phyloP scores from a whole-genome alignment of 2,888 invertebrate genomes.

The Deladenus siricidicola region DNA sequence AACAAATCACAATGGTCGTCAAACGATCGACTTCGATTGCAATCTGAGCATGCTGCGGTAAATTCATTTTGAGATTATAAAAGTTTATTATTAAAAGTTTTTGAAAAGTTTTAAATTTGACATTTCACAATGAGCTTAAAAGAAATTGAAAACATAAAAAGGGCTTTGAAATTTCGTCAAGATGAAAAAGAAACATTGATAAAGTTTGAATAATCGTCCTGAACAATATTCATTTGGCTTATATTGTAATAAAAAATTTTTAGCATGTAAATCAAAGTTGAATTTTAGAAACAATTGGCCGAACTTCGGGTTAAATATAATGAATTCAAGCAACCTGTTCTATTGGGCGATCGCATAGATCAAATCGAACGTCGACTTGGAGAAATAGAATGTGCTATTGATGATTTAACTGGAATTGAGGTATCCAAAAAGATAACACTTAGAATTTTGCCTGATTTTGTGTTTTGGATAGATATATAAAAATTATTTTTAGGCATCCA shows the following conservation, averaged over 20 bases:
- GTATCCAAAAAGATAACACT: not conserved
- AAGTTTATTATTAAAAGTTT: too few species aligned
- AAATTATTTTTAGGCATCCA: conserved; percentile 24
- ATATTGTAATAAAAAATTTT: not conserved
- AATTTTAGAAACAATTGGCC: conserved; percentile 19
- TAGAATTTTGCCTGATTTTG: not conserved
- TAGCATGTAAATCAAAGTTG: too few species aligned
- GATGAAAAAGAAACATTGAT: too few species aligned
- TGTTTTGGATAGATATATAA: not conserved
- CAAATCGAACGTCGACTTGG: conserved; percentile 21
- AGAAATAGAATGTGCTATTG: conserved; percentile 39
- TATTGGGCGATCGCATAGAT: conserved; percentile 33
- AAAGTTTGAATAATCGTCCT: too few species aligned
- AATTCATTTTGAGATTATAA: not conserved
- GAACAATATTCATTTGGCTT: too few species aligned
- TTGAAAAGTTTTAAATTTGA: too few species aligned
- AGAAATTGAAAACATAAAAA: too few species aligned
- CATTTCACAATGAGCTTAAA: too few species aligned
- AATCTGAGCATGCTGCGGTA: conserved; percentile 26
- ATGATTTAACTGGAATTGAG: conserved; percentile 36
- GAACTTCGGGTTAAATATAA: conserved; percentile 26
- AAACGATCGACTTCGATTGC: conserved; percentile 25
- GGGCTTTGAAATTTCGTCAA: too few species aligned
- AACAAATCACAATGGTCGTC: conserved; percentile 28
- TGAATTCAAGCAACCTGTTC: conserved; percentile 44